Conservation (phyloP, 2,113 vertebrate species). For the Pipra filicauda region DNA sequence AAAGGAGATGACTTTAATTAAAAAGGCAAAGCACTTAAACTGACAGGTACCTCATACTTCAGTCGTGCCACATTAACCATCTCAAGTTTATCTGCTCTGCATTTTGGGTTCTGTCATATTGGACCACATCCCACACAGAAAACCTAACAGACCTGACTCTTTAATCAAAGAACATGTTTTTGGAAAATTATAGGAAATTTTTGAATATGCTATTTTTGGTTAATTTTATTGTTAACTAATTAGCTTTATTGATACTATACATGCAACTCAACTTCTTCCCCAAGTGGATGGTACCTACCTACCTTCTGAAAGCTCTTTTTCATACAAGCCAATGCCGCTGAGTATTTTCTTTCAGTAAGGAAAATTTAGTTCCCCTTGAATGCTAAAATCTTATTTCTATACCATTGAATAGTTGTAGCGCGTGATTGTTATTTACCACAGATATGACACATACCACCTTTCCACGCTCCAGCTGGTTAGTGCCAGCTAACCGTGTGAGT, state of each 20-base stretch:
- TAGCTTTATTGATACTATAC: background rate
- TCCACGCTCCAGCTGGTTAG: background rate
- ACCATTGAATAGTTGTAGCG: background rate
- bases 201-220: background rate
- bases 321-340: background rate
- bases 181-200: background rate
- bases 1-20: background rate
- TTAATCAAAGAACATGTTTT: background rate
- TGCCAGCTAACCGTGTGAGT: fast-evolving
- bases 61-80: background rate
- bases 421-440: no score
- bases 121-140: background rate
- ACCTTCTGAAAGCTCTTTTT: background rate
- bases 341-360: background rate
- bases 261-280: background rate
- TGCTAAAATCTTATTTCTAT: background rate
- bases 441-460: background rate
- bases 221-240: background rate
- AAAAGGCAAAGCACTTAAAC: background rate
- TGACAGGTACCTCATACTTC: background rate
- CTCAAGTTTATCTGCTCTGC: background rate
- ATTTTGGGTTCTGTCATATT: background rate
- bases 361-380: background rate
- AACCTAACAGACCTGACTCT: no score
- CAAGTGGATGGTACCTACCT: fast-evolving